Evolutionary conservation across 2,113 vertebrate species (phyloP).

Genomic region (Ceyx margarethae): DNA sequence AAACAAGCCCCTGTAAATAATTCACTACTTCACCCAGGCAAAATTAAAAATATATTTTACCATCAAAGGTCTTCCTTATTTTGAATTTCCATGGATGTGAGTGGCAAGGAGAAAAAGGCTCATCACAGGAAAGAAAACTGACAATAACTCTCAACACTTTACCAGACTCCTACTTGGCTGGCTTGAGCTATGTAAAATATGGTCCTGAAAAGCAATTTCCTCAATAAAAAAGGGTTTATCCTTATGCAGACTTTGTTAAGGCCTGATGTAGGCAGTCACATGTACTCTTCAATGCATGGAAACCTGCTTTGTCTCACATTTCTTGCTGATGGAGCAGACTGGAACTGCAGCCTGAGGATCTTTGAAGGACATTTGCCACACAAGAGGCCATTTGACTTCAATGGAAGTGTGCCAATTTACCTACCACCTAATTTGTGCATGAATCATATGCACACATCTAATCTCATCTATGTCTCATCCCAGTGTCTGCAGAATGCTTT

Average conservation of each 20-base stretch:
- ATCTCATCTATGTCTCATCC: background rate
- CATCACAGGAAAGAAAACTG: background rate
- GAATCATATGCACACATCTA: background rate
- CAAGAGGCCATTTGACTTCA: background rate
- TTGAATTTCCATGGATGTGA: constrained; percentile 11
- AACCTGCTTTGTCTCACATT: background rate
- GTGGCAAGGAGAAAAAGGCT: background rate
- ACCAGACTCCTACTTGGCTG: background rate
- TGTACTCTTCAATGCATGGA: background rate
- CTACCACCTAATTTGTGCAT: background rate
- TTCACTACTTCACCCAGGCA: constrained; percentile 62
- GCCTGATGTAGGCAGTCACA: background rate
- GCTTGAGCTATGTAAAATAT: background rate
- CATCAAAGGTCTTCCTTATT: constrained; percentile 42
- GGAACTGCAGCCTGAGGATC: background rate
- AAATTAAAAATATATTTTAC: constrained; percentile 83
- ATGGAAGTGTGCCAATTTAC: background rate
- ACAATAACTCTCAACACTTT: background rate
- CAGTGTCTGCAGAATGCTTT: background rate
- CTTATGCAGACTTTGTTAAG: background rate
- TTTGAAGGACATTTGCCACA: constrained; percentile 5
- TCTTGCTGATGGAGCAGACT: background rate
- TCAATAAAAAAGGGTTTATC: background rate
- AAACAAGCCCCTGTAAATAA: constrained; percentile 73
- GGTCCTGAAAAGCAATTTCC: background rate